These are phyloP conservation scores for Psittacula cyanocephala DNA, from an alignment of 2,113 vertebrate species.

Conservation along the genomic window DNA sequence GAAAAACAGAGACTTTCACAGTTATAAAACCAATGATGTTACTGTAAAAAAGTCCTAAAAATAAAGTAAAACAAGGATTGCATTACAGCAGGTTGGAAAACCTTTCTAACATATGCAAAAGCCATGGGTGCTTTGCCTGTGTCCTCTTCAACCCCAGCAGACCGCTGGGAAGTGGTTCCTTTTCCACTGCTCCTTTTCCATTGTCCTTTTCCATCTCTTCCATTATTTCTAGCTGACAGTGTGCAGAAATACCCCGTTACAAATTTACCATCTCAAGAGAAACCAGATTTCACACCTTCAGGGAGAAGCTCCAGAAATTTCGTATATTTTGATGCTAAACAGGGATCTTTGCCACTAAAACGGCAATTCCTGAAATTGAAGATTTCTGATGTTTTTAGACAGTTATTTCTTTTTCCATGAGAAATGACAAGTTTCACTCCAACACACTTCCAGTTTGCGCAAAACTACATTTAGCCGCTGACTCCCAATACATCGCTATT, in stretches of 20 bases:
- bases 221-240: neutral
- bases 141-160: neutral
- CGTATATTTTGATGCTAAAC: neutral
- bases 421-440: neutral
- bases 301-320: neutral
- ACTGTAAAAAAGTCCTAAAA: neutral
- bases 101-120: neutral
- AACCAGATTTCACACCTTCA: neutral
- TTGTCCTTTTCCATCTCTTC: neutral
- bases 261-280: neutral
- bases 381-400: neutral
- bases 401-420: neutral
- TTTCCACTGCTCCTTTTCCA: neutral
- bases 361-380: neutral
- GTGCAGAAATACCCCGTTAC: neutral
- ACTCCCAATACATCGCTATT: neutral
- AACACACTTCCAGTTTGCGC: neutral
- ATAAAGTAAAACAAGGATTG: neutral
- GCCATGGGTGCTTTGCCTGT: neutral
- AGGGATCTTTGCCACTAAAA: neutral
- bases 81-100: neutral
- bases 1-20: constrained; percentile 32
- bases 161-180: neutral
- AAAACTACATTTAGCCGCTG: neutral
- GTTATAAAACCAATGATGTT: neutral